Evolutionary conservation across 2,113 vertebrate genomes (phyloP).

Genomic region (Cololabis saira): DNA sequence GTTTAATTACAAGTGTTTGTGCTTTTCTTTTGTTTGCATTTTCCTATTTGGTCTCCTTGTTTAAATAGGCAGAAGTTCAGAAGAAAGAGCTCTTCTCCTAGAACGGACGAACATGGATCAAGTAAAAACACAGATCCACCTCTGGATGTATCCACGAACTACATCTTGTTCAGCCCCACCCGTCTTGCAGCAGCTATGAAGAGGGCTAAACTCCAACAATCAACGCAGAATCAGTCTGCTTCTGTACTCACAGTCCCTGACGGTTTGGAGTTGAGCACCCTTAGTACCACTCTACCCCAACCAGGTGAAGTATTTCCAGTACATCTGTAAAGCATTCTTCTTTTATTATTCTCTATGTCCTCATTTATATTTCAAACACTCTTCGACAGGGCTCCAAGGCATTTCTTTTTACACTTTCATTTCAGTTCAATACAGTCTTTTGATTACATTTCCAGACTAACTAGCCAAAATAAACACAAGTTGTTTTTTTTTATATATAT

Average conservation of each 20-base stretch:
- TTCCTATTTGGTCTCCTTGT: background rate
- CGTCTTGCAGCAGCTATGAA: conserved; percentile 67
- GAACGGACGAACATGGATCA: conserved; percentile 1
- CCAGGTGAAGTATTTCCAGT: conserved; percentile 45
- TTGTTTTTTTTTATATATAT: too few relatives aligned
- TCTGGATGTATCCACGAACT: conserved; percentile 63
- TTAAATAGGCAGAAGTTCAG: conserved; percentile 28
- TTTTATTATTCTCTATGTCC: background rate
- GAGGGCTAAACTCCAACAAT: conserved; percentile 54
- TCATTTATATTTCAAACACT: background rate
- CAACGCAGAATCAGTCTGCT: conserved; percentile 49
- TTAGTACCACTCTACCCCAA: conserved; percentile 67
- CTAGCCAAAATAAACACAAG: too few relatives aligned
- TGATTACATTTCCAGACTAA: too few relatives aligned
- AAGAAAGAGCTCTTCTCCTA: conserved; percentile 23
- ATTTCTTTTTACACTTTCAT: too few relatives aligned
- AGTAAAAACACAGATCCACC: conserved; percentile 7
- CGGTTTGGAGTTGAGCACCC: conserved; percentile 79
- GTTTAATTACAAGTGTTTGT: background rate
- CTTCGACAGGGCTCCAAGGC: background rate
- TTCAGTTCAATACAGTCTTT: too few relatives aligned
- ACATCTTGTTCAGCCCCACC: conserved; percentile 82
- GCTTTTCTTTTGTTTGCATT: background rate
- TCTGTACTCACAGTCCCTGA: conserved; percentile 86
- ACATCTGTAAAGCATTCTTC: background rate